Evolutionary conservation across 2,113 vertebrate species (phyloP).

Genomic region (Rana temporaria): DNA sequence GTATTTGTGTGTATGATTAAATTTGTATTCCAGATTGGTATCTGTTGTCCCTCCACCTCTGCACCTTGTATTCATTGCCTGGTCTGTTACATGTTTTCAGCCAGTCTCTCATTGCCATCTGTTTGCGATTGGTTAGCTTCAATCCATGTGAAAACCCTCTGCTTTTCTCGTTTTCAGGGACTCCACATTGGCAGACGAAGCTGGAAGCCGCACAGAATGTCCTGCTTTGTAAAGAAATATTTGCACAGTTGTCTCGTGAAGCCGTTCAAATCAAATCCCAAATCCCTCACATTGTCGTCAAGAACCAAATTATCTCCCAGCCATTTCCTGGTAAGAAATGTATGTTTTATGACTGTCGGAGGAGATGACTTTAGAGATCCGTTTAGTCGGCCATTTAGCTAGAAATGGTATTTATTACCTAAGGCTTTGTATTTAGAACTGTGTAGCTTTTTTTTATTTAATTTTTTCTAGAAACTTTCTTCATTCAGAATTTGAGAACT

Average conservation of each 20-base stretch:
- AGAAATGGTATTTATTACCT: too few species aligned
- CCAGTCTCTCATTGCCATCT: background rate
- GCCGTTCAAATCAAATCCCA: conserved; percentile 98
- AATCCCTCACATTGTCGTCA: conserved; percentile 98
- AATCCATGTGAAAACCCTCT: background rate
- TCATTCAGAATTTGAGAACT: too few species aligned
- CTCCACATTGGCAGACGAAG: conserved; percentile 91
- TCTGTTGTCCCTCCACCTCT: background rate
- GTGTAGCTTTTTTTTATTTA: too few species aligned
- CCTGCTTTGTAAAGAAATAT: conserved; percentile 96
- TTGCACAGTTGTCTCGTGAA: conserved; percentile 94
- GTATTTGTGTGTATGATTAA: too few species aligned
- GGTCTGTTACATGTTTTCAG: background rate
- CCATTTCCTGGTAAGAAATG: conserved; percentile 88
- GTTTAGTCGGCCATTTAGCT: too few species aligned
- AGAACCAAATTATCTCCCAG: conserved; percentile 98
- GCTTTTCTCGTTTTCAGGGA: conserved; percentile 72
- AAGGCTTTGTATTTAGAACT: too few species aligned
- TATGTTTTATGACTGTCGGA: background rate
- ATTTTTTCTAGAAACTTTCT: too few species aligned
- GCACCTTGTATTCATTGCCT: background rate
- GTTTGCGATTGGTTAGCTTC: background rate
- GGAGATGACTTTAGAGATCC: background rate
- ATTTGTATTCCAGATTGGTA: background rate
- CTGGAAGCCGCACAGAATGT: conserved; percentile 96